Percentiles rank a stretch among this genome's conserved stretches.
These are phyloP conservation scores for Drosophila lini DNA, from an alignment of 1,140 invertebrate genomes.

Conservation along the genomic window DNA sequence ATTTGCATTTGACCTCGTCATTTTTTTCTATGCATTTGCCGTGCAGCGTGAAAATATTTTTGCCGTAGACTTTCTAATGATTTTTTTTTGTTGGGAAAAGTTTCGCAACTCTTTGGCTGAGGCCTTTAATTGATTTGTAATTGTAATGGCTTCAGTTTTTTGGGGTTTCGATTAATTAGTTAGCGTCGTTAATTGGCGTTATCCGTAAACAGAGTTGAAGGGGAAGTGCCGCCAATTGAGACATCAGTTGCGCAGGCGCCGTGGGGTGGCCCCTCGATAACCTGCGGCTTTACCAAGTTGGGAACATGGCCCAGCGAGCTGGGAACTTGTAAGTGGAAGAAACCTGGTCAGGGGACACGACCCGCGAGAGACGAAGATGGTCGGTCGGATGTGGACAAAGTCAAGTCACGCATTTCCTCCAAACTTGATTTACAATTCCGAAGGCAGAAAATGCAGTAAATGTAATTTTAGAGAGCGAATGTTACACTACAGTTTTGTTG, in stretches of 20 bases:
- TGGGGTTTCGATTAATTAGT: slow-evolving; percentile 65
- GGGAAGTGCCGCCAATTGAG: slow-evolving; percentile 52
- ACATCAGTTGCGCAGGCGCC: slow-evolving; percentile 43
- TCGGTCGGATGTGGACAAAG: slow-evolving; percentile 36
- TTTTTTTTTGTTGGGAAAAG: slow-evolving; percentile 15
- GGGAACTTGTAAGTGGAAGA: slow-evolving; percentile 8
- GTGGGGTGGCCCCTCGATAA: slow-evolving; percentile 22
- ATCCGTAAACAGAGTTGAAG: slow-evolving; percentile 51
- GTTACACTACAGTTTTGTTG: neutral
- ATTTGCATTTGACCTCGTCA: slow-evolving; percentile 61
- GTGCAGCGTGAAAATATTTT: slow-evolving; percentile 40
- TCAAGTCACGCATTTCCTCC: slow-evolving; percentile 77
- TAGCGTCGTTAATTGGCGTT: slow-evolving; percentile 62
- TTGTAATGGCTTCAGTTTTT: slow-evolving; percentile 51
- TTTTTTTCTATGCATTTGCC: slow-evolving; percentile 27
- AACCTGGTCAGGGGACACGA: slow-evolving; percentile 49
- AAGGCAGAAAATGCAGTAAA: slow-evolving; percentile 40
- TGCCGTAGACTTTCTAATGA: slow-evolving; percentile 22
- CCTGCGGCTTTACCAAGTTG: slow-evolving; percentile 18
- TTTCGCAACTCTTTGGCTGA: slow-evolving; percentile 23
- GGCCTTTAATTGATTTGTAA: slow-evolving; percentile 68
- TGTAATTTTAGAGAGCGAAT: neutral
- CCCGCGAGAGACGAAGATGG: slow-evolving; percentile 18
- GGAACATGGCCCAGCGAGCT: slow-evolving; percentile 3
- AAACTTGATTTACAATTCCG: slow-evolving; percentile 71